These are phyloP conservation scores for Solenodon paradoxus DNA, from an alignment of 2,113 vertebrate genomes.

Conservation along the genomic window DNA sequence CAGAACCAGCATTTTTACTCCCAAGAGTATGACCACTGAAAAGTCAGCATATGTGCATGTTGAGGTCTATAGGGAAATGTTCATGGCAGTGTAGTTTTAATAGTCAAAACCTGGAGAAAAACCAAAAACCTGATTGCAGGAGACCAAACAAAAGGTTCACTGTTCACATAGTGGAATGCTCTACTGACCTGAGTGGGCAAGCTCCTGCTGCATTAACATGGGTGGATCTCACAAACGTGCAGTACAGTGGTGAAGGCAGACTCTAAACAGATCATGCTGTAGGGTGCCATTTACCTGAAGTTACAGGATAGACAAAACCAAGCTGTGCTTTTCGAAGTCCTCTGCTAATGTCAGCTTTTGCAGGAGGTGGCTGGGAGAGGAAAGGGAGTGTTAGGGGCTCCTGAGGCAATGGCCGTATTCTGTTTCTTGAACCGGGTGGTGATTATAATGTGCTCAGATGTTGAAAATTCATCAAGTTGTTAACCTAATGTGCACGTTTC, in stretches of 20 bases:
- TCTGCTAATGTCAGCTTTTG: neutral
- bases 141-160: neutral
- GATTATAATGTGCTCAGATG: neutral
- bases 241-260: neutral
- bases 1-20: neutral
- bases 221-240: neutral
- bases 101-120: neutral
- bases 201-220: fast-evolving
- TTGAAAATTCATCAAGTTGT: neutral
- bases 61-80: neutral
- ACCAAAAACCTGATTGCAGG: neutral
- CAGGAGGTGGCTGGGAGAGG: neutral
- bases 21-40: neutral
- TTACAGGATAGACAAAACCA: neutral
- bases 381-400: neutral
- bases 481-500: neutral
- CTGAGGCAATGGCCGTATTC: neutral
- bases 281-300: neutral
- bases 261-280: neutral
- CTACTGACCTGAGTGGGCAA: neutral
- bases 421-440: neutral
- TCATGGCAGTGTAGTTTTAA: neutral
- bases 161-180: neutral
- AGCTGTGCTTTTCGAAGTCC: neutral
- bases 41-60: neutral